Percentiles rank a stretch among this genome's conserved stretches.
Evolutionary conservation across 2,113 vertebrate genomes (phyloP).

Genomic region (Poeciliopsis prolifica): DNA sequence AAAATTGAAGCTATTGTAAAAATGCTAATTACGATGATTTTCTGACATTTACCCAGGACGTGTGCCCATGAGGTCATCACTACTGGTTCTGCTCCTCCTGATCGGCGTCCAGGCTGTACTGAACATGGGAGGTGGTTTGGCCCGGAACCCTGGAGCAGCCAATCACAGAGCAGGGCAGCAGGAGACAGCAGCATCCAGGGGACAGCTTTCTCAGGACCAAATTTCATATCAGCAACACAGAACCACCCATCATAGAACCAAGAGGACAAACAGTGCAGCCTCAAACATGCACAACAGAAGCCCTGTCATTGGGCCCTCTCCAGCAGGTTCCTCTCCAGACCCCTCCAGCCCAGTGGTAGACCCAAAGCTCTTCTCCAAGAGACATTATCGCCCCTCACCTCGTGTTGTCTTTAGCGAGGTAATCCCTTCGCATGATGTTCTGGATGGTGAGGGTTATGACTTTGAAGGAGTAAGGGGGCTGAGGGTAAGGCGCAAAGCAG

Average conservation of each 20-base stretch:
- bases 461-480: slow-evolving; percentile 79
- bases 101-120: slow-evolving; percentile 94
- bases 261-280: slow-evolving; percentile 58
- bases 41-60: slow-evolving; percentile 64
- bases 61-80: slow-evolving; percentile 97
- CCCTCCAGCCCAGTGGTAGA: slow-evolving; percentile 87
- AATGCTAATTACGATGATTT: background rate
- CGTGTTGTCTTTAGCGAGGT: slow-evolving; percentile 93
- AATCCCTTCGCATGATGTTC: slow-evolving; percentile 77
- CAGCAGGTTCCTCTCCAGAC: slow-evolving; percentile 45
- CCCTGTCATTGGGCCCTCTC: slow-evolving; percentile 22
- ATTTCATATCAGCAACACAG: slow-evolving; percentile 60
- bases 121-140: slow-evolving; percentile 87
- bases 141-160: slow-evolving; percentile 76
- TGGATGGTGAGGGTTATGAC: slow-evolving; percentile 58
- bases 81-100: slow-evolving; percentile 94
- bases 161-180: slow-evolving; percentile 76
- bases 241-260: slow-evolving; percentile 73
- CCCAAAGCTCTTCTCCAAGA: slow-evolving; percentile 89
- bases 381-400: slow-evolving; percentile 87
- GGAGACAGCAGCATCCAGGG: slow-evolving; percentile 60
- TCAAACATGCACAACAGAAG: slow-evolving; percentile 60
- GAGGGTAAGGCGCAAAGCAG: slow-evolving; percentile 80
- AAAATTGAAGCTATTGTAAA: background rate
- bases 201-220: slow-evolving; percentile 58